Base-by-base conservation (phyloP, 53 echinoderm and acorn worm species). In the Astropecten irregularis region DNA sequence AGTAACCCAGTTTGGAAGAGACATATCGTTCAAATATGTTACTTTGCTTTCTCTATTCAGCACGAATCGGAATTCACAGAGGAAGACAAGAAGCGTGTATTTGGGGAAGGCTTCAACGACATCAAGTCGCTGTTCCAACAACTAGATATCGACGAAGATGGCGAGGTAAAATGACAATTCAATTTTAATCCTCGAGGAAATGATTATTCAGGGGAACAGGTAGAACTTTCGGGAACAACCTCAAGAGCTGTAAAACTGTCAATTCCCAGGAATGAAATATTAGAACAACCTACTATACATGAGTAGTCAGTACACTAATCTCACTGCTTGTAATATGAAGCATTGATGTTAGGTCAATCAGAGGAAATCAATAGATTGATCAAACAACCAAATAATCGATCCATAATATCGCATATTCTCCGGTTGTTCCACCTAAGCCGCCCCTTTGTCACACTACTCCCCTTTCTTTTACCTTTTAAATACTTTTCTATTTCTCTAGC, bases 61-160 rank as follows among this genome's bases (percentile, higher is more conserved):
- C 50, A 77, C 31, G 76, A 55, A 9, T 73, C 85, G 40, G 62
- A 85, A 36, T 95, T 95, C 34, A 87, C 86, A 35, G 84, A 88
- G 9, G 79, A 82, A 4, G 86, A 95, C 49, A 85, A 84, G 11
- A 83, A 77, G 51, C 66, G 23, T 10, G 51, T 95, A 9, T 95
- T 95, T 49, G 96, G 93, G 16, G 79, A 84, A 2, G 54, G 83
- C 37, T 76, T 49, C 46, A 40, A 39, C 3, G 66, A 55, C 40
- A 52, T 47, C n/a, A 57, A 69, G 27, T 28, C 39, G 31, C 46
- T 83, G 38, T 83, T 83, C 32, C 39, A 56, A 9, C 27, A 42
- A 21, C 14, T 83, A 4, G 83, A 83, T 56, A 68, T 52, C 9
- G 7, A 49, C 0, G 44, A 4, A 34, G 52, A 68, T 46, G 47